phyloP scores from a whole-genome alignment of 2,797 vertebrate species.

The Smutsia temminckii region DNA sequence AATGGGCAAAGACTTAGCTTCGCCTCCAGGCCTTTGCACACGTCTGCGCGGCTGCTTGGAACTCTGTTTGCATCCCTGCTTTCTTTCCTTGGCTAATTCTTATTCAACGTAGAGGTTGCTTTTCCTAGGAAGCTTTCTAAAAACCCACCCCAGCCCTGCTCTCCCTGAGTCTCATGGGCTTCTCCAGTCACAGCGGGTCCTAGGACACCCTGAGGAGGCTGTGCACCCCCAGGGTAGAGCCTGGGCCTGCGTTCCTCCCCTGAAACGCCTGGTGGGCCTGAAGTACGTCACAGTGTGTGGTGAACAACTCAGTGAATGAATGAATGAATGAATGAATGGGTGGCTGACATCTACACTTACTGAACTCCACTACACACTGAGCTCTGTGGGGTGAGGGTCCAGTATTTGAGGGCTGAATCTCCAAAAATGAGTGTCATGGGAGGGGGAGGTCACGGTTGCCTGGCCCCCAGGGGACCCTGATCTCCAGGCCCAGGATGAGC shows the following conservation, averaged over 20 bases:
- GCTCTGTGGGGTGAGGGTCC: background rate
- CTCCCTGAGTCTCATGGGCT: background rate
- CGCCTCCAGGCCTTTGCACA: background rate
- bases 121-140: background rate
- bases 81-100: background rate
- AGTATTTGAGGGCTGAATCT: background rate
- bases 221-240: too few relatives aligned
- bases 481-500: background rate
- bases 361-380: too few relatives aligned
- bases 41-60: background rate
- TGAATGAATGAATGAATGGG: background rate
- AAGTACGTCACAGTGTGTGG: background rate
- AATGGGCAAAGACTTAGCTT: accelerated
- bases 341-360: background rate
- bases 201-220: too few relatives aligned
- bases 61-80: background rate
- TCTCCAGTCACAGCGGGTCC: too few relatives aligned
- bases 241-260: too few relatives aligned
- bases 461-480: accelerated
- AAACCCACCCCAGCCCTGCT: accelerated
- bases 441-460: background rate
- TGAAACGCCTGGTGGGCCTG: background rate
- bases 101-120: accelerated
- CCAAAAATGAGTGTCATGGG: background rate
- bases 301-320: background rate